Base-by-base conservation (phyloP, 1,140 invertebrate species). In the Caerostris extrusa region DNA sequence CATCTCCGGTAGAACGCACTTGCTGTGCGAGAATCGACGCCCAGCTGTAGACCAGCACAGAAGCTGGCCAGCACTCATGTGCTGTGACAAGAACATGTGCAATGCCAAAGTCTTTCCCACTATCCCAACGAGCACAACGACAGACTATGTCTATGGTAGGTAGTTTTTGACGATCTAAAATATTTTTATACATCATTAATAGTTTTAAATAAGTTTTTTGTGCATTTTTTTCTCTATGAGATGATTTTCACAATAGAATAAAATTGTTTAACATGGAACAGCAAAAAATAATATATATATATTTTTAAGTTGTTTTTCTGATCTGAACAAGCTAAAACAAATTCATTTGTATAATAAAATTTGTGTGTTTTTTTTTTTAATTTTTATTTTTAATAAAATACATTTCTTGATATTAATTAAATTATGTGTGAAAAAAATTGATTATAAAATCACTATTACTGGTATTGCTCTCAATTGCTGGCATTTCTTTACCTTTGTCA, bases 41-140 rank as follows among this genome's bases (percentile, higher is more conserved):
- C 95, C 95, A 7, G 93, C 95, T 3, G 90, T 95, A 3, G 57
- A 69, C 7, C 19, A 61, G 3, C 94, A 94, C 57, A 91, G 57
- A 3, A 82, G 93, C 6, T 95, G 95, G 95, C 95, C 95, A 17
- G 57, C 96, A 10, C 86, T 96, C 55, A 82, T 95, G 50, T 96
- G 96, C 94, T 96, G 96, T 86, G 94, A 95, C 57, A 95, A 95
- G 55, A 94, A 95, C 64, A 96, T 96, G 95, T 96, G 96, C 94
- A 96, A 96, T 92, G 60, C 81, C 17, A 81, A 82, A 55, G 91
- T 53, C 17, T 19, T 56, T 2, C 94, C 94, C 0, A 94, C 94
- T 2, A 56, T 88, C 6, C 94, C 94, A 34, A 57, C 92, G 0
- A 82, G 14, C 8, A 71, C 91, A 0, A 87, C 71, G 3, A 7